A percentile compares a stretch with the other conserved stretches of the same genome.
Conservation (phyloP, 2,888 invertebrate genomes). For the Drosophila multiciliata region DNA sequence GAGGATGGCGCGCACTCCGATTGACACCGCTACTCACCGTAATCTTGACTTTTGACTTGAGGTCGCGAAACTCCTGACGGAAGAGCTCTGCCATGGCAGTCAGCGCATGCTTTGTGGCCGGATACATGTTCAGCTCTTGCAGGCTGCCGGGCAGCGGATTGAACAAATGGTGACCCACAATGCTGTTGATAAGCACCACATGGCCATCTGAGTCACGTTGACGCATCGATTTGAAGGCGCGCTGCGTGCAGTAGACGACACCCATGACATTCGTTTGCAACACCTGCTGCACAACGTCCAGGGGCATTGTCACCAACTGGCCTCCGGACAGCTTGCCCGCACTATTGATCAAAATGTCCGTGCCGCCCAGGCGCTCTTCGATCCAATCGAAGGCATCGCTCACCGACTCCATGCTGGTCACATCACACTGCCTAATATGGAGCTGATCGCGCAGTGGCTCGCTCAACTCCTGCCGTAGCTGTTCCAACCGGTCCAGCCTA, state of each 20-base stretch:
- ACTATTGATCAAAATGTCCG: constrained; percentile 87
- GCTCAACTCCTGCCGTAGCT: constrained; percentile 51
- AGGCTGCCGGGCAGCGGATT: constrained; percentile 72
- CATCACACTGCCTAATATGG: constrained; percentile 82
- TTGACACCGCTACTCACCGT: constrained; percentile 67
- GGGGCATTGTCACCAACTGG: constrained; percentile 59
- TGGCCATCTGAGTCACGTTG: constrained; percentile 83
- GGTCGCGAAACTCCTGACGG: constrained; percentile 81
- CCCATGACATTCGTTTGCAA: constrained; percentile 86
- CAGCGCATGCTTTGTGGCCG: constrained; percentile 80
- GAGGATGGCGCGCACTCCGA: too few relatives aligned
- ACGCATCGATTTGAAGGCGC: constrained; percentile 85
- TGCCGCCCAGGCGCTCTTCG: constrained; percentile 85
- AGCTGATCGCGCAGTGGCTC: constrained; percentile 39
- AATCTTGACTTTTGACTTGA: constrained; percentile 73
- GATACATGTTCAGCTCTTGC: constrained; percentile 80
- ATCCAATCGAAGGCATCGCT: constrained; percentile 85
- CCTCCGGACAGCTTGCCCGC: constrained; percentile 85
- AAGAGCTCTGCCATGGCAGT: constrained; percentile 81
- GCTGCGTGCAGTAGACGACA: constrained; percentile 84
- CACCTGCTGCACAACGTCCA: constrained; percentile 70
- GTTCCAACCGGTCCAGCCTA: constrained; percentile 81
- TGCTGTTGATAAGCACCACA: constrained; percentile 85
- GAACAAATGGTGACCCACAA: constrained; percentile 77
- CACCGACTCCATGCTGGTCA: constrained; percentile 86